Evolutionary conservation across 2,797 vertebrate genomes (phyloP).

Genomic region (Pristis pectinata): DNA sequence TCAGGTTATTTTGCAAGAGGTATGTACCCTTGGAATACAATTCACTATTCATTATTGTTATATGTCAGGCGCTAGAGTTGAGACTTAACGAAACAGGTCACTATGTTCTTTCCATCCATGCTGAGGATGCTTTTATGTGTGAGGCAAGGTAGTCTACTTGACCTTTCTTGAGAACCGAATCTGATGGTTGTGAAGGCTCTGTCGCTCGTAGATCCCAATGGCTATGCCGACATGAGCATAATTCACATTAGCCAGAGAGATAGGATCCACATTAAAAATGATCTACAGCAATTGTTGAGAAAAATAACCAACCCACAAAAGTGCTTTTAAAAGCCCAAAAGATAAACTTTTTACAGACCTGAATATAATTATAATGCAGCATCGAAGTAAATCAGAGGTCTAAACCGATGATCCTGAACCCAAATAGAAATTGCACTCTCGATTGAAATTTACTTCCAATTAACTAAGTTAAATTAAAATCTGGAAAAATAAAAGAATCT

Average conservation of each 20-base stretch:
- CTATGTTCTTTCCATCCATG: neutral
- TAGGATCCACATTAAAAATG: neutral
- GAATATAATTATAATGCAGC: no score
- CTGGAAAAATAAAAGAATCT: no score
- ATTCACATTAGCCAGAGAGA: neutral
- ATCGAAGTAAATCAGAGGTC: no score
- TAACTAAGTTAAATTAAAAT: no score
- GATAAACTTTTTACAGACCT: neutral
- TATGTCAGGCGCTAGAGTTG: neutral
- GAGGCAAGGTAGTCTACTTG: neutral
- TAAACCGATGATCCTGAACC: no score
- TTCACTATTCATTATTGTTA: neutral
- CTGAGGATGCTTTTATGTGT: neutral
- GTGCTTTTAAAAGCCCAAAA: neutral
- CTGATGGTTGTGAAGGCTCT: neutral
- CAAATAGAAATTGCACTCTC: no score
- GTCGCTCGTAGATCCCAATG: neutral
- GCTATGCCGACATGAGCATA: neutral
- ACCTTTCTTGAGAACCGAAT: neutral
- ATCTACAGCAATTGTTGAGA: neutral
- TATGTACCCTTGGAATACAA: neutral
- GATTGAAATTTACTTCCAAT: no score
- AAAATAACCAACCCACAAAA: neutral
- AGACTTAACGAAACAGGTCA: neutral
- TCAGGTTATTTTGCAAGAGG: neutral